phyloP scores from a whole-genome alignment of 1,140 invertebrate species.

The Drosophila melanogaster region DNA sequence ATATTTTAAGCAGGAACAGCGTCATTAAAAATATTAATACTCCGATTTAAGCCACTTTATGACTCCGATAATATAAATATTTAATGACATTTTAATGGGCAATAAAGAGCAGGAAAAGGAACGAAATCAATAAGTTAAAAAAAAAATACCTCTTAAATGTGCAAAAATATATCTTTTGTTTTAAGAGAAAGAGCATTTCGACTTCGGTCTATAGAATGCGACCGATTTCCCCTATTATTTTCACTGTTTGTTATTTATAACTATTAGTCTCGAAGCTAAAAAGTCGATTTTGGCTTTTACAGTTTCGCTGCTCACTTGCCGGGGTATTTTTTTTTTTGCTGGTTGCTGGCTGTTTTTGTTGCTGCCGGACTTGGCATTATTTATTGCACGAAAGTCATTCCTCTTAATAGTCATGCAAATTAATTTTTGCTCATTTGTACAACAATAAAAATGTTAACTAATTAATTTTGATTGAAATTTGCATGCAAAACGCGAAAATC shows the following conservation, averaged over 20 bases:
- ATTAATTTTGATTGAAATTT: conserved; percentile 84
- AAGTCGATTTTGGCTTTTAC: conserved; percentile 61
- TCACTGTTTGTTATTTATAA: conserved; percentile 40
- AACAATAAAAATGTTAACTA: conserved; percentile 84
- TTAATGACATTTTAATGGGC: background rate
- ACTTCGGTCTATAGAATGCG: background rate
- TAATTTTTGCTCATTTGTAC: conserved; percentile 83
- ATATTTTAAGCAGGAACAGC: background rate
- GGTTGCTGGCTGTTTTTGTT: conserved; percentile 30
- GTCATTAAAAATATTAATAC: background rate
- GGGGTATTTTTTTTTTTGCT: conserved; percentile 19
- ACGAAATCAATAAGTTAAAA: background rate
- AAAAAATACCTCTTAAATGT: background rate
- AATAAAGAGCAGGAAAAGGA: background rate
- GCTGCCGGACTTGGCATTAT: conserved; percentile 52
- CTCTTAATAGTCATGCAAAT: conserved; percentile 83
- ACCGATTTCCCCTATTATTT: conserved; percentile 5
- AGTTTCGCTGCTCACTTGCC: conserved; percentile 50
- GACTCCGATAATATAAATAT: background rate
- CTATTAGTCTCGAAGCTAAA: conserved; percentile 46
- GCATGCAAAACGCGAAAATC: conserved; percentile 83
- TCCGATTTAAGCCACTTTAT: background rate
- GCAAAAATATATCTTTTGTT: background rate
- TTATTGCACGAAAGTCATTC: conserved; percentile 82
- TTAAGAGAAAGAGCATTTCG: conserved; percentile 32